Evolutionary conservation across 1,140 invertebrate genomes (phyloP), one percentile per base, ranked within the genome.

Genomic region (Tetragnatha versicolor): DNA sequence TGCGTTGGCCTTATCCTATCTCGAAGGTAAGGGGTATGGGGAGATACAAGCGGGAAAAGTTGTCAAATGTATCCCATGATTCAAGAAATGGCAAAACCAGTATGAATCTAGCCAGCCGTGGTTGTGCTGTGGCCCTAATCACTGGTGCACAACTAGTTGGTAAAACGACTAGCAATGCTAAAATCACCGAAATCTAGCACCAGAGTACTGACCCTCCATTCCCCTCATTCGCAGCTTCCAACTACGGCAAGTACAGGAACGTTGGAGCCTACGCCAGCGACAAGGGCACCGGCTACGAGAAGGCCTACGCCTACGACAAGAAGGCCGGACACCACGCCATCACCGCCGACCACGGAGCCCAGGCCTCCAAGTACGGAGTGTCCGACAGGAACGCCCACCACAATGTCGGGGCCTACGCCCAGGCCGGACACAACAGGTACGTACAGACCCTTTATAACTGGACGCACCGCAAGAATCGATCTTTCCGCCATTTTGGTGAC

Each of bases 261-360:
- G n/a, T 29, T 27, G 69, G 69, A 17, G 68, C 68, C 27, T 80
- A 73, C 37, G 69, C 69, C n/a, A 58, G 63, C 20, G 66, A 75
- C 25, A 80, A 70, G 49, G 79, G 79, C 53, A 47, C 69, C 33
- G 79, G 79, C 55, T 80, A 73, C 61, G 69, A 72, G 49, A 70
- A 68, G 65, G 77, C 77, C 17, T 79, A 79, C 55, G 66, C 66
- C 3, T 79, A 79, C 68, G 79, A 80, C 69, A 80, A 80, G 66
- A 72, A 73, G 60, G 79, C 79, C 37, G 79, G 79, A 49, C 35
- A 80, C 60, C 79, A 80, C 25, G 47, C 51, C 45, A n/a, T 72
- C 27, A 12, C 2, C 14, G 49, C 33, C 22, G 79, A 72, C 60
- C 68, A 75, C 60, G 69, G 69, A 39, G 68, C 79, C 10, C 66